phyloP scores from a whole-genome alignment of 2,797 vertebrate species.

The Sebastes dallii region DNA sequence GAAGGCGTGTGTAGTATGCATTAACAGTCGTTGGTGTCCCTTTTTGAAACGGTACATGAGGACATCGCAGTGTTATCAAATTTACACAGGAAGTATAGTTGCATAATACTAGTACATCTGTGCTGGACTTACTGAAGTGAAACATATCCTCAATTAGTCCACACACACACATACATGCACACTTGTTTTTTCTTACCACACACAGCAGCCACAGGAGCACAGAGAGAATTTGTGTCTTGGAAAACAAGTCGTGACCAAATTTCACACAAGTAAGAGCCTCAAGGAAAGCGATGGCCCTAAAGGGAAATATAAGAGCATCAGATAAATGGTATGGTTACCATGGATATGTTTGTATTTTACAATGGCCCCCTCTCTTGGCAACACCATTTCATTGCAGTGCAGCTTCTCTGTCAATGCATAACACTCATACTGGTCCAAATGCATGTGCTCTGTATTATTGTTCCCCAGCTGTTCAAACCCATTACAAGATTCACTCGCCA shows the following conservation, averaged over 20 bases:
- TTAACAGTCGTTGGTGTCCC: neutral
- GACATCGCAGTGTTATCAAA: neutral
- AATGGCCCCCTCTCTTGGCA: conserved; percentile 58
- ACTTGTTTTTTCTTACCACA: conserved; percentile 87
- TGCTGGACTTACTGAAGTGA: neutral
- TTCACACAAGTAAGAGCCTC: conserved; percentile 96
- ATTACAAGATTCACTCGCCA: neutral
- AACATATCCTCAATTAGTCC: neutral
- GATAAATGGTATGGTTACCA: neutral
- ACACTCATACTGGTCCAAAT: neutral
- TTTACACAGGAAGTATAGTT: neutral
- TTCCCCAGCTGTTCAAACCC: neutral
- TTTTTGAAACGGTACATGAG: neutral
- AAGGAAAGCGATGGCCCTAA: conserved; percentile 93
- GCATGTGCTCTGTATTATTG: neutral
- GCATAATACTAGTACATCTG: neutral
- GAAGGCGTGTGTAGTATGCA: neutral
- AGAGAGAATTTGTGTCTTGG: conserved; percentile 91
- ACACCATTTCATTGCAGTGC: conserved; percentile 24
- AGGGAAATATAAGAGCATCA: neutral
- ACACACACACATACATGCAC: neutral
- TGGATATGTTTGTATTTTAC: neutral
- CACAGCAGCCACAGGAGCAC: conserved; percentile 95
- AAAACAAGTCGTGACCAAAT: conserved; percentile 95
- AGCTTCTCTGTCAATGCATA: neutral